Conservation (phyloP, 2,797 vertebrate species). For the Cossypha polioptera region DNA sequence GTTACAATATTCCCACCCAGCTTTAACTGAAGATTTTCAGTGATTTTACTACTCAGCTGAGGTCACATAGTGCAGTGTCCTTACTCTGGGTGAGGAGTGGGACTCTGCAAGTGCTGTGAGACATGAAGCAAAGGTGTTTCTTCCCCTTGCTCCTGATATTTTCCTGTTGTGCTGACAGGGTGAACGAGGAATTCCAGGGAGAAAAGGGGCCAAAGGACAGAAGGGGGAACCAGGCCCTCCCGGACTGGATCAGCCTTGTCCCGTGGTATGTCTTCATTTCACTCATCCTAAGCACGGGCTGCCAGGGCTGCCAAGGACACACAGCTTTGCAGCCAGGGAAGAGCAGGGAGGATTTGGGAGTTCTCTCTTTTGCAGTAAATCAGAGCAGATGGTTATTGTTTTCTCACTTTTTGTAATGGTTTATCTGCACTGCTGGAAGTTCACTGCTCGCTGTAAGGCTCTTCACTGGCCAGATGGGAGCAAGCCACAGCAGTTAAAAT, state of each 20-base stretch:
- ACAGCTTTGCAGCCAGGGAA: background rate
- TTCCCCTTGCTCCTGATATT: background rate
- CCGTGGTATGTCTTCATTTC: slow-evolving; percentile 84
- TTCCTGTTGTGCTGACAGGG: slow-evolving; percentile 77
- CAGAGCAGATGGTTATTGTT: slow-evolving; percentile 53
- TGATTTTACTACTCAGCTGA: background rate
- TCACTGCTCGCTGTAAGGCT: background rate
- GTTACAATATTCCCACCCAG: background rate
- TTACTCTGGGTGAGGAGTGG: background rate
- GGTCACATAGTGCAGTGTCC: background rate
- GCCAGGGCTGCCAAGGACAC: background rate
- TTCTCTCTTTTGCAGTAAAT: slow-evolving; percentile 36
- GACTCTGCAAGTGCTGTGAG: background rate
- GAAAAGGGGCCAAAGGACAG: slow-evolving; percentile 92
- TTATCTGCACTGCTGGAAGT: slow-evolving; percentile 50
- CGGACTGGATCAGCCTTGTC: slow-evolving; percentile 94
- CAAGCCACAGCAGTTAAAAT: slow-evolving; percentile 39
- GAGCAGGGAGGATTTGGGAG: background rate
- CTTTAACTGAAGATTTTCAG: background rate
- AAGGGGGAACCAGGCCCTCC: slow-evolving; percentile 95
- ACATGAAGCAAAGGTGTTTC: background rate
- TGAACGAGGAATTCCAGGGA: slow-evolving; percentile 86
- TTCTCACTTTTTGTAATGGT: slow-evolving; percentile 46
- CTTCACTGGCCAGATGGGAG: slow-evolving; percentile 35
- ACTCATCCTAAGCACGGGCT: background rate